Percentiles rank a stretch among this genome's conserved stretches.
Evolutionary conservation across 92 coral and sea anemone species (phyloP).

Genomic region (Phymanthus crucifer): DNA sequence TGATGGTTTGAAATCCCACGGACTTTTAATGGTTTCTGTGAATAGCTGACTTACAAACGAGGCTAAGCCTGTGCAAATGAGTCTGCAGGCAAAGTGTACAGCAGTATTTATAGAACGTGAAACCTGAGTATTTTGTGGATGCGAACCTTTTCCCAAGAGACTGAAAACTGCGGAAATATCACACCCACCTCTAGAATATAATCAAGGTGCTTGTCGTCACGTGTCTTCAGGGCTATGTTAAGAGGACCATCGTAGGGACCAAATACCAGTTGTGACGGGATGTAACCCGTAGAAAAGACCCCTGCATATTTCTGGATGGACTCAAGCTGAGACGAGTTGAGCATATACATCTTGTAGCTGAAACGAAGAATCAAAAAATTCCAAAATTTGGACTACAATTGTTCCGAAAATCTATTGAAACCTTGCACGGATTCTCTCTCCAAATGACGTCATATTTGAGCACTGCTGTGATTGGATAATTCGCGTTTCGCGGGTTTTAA

Average conservation of each 20-base stretch:
- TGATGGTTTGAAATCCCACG: too few relatives aligned
- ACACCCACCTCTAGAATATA: conserved; percentile 64
- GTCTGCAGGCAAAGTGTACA: too few relatives aligned
- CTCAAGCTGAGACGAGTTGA: conserved; percentile 61
- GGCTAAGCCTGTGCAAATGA: too few relatives aligned
- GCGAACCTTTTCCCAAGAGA: too few relatives aligned
- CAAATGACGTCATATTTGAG: neutral
- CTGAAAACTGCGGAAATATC: neutral
- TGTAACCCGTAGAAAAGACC: conserved; percentile 71
- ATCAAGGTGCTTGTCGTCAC: conserved; percentile 68
- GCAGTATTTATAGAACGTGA: too few relatives aligned
- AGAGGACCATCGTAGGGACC: conserved; percentile 82
- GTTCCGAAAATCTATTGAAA: neutral
- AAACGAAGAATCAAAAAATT: neutral
- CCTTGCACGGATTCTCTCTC: too few relatives aligned
- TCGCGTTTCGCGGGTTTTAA: neutral
- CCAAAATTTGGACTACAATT: neutral
- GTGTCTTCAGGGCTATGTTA: conserved; percentile 68
- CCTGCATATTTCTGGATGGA: conserved; percentile 69
- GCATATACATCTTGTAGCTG: conserved; percentile 47
- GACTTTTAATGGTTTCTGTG: too few relatives aligned
- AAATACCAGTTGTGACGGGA: conserved; percentile 72
- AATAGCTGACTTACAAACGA: too few relatives aligned
- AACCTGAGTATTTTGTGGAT: too few relatives aligned
- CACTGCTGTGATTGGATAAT: neutral